A percentile compares a stretch with the other conserved stretches of the same genome.
These are phyloP conservation scores for Macrochelys suwanniensis DNA, from an alignment of 2,797 vertebrate genomes.

Conservation along the genomic window DNA sequence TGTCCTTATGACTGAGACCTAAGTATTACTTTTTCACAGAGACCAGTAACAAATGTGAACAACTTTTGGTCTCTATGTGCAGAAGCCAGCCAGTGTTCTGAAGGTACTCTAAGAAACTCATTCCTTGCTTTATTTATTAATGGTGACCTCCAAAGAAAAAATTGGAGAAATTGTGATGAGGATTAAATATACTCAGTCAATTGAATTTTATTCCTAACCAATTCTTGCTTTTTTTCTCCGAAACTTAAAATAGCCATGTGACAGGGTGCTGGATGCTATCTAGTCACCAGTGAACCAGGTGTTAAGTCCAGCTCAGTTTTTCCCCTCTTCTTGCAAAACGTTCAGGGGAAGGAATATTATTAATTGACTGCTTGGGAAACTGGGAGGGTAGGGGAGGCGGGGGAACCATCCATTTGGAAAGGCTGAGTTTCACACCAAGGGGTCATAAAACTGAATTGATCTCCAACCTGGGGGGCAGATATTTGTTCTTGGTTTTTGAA, in stretches of 20 bases:
- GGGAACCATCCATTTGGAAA: not conserved
- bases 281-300: not conserved
- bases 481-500: not conserved
- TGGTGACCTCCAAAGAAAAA: not conserved
- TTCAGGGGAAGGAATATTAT: not conserved
- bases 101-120: rapidly evolving
- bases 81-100: not conserved
- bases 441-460: not conserved
- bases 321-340: not conserved
- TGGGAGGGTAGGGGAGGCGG: too few species aligned
- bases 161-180: not conserved
- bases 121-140: not conserved
- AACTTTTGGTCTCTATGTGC: not conserved
- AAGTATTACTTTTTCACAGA: not conserved
- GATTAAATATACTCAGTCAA: not conserved
- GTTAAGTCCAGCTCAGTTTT: not conserved
- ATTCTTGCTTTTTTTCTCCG: not conserved
- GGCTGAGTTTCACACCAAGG: not conserved
- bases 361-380: not conserved
- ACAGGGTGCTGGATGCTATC: not conserved
- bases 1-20: not conserved
- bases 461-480: not conserved
- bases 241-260: not conserved
- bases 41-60: not conserved
- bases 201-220: not conserved